phyloP scores from a whole-genome alignment of 2,797 vertebrate species.

The Delichon dasypus region DNA sequence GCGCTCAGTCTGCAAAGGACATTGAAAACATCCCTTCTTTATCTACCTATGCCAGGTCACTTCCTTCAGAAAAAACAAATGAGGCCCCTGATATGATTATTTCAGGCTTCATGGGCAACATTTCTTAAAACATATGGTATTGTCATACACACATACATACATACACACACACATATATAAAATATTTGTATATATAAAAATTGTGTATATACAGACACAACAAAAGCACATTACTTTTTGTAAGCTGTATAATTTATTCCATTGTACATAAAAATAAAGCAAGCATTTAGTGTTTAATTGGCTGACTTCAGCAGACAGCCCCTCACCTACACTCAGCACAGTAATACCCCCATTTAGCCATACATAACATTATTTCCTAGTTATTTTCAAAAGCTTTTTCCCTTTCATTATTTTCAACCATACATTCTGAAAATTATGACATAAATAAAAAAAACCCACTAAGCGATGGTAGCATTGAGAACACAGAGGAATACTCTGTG shows the following conservation, averaged over 20 bases:
- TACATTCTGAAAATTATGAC: neutral
- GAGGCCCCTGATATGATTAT: fast-evolving
- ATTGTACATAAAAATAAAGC: neutral
- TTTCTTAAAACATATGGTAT: neutral
- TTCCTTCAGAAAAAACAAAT: neutral
- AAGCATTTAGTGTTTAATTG: neutral
- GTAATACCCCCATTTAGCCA: neutral
- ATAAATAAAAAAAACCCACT: neutral
- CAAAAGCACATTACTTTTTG: neutral
- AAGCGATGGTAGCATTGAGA: neutral
- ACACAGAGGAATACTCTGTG: neutral
- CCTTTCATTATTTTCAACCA: neutral
- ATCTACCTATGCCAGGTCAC: neutral
- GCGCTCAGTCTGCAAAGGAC: neutral
- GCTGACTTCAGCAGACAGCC: neutral
- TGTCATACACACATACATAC: neutral
- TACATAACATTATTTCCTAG: neutral
- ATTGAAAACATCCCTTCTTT: neutral
- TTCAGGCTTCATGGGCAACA: neutral
- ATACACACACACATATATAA: neutral
- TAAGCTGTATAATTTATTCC: neutral
- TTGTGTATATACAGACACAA: neutral
- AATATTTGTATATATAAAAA: neutral
- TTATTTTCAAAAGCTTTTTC: neutral
- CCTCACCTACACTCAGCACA: neutral